Base-by-base conservation (phyloP, 2,888 invertebrate genomes). In the Shargacucullia verbasci region DNA sequence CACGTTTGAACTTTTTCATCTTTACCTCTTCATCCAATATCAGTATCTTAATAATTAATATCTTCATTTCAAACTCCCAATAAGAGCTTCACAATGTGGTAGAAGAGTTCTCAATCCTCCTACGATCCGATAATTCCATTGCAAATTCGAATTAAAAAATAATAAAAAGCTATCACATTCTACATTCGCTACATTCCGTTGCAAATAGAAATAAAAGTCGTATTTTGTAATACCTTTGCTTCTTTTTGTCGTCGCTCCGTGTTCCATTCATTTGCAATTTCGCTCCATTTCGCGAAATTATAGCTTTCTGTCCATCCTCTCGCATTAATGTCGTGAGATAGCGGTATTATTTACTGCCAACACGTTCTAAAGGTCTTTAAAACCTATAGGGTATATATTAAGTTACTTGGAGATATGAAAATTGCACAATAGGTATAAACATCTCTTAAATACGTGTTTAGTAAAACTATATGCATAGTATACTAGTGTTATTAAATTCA, bases 211-310 rank as follows among this genome's bases (percentile, higher is more conserved):
- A 53, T 50, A 70, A 60, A 59, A 62, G 41, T 47, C 15, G 10
- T n/a, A n/a, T n/a, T n/a, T n/a, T n/a, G n/a, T 41, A 54, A 49
- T 54, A 41, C 61, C 15, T 55, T 47, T 38, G 45, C 33, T 52
- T 38, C 37, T 63, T 59, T 72, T 65, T 58, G 15, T 37, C 49
- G 45, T 33, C 14, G 38, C 34, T 29, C 6, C 31, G 25, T 53
- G 46, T 57, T 9, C 54, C 15, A 52, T 62, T 69, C 40, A 65
- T 73, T 66, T 63, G 40, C 47, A 57, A 59, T 66, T 70, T 62
- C 33, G 45, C 44, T 72, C 44, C 45, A 59, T 66, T 65, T 63
- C 34, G 27, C 37, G n/a, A 29, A 52, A 68, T 58, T 58, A 44
- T 37, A 34, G 38, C 35, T 44, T 31, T 33, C 20, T 43, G 27